A percentile compares a stretch with the other conserved stretches of the same genome.
phyloP scores from a whole-genome alignment of 2,113 vertebrate genomes.

The Rhipidura dahli region DNA sequence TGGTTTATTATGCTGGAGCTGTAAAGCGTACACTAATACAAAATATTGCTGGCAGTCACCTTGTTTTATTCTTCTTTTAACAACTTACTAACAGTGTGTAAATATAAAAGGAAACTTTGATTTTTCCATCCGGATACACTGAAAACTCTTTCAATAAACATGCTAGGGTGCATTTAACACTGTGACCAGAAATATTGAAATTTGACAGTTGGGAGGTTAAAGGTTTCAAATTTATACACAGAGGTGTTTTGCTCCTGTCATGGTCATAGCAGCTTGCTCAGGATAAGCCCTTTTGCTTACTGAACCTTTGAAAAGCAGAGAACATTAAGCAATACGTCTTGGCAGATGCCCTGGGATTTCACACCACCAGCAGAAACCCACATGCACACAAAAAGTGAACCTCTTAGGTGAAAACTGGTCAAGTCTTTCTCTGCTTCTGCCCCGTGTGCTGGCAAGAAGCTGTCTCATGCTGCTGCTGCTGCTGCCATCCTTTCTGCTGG shows the following conservation, averaged over 20 bases:
- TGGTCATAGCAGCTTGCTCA: constrained; percentile 56
- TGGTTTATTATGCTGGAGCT: constrained; percentile 57
- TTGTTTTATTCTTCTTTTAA: constrained; percentile 71
- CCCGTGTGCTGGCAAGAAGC: neutral
- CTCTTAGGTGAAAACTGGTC: constrained; percentile 50
- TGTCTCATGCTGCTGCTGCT: neutral
- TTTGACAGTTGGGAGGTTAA: constrained; percentile 75
- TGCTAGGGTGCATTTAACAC: constrained; percentile 72
- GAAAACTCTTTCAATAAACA: constrained; percentile 66
- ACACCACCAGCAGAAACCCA: constrained; percentile 48
- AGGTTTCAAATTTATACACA: constrained; percentile 77
- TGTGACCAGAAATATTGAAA: constrained; percentile 79
- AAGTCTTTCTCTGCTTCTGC: neutral
- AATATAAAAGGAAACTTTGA: constrained; percentile 73
- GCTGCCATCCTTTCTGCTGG: accelerated
- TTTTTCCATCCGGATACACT: constrained; percentile 68
- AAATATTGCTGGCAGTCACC: constrained; percentile 57
- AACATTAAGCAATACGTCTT: constrained; percentile 73
- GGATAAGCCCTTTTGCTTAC: constrained; percentile 74
- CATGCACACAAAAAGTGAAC: constrained; percentile 35
- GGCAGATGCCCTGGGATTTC: constrained; percentile 63
- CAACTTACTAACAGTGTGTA: constrained; percentile 67
- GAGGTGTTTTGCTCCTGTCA: constrained; percentile 76
- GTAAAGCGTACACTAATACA: constrained; percentile 58
- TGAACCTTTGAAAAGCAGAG: constrained; percentile 76